Conservation (phyloP, 2,888 invertebrate genomes). For the Yponomeuta cagnagella region DNA sequence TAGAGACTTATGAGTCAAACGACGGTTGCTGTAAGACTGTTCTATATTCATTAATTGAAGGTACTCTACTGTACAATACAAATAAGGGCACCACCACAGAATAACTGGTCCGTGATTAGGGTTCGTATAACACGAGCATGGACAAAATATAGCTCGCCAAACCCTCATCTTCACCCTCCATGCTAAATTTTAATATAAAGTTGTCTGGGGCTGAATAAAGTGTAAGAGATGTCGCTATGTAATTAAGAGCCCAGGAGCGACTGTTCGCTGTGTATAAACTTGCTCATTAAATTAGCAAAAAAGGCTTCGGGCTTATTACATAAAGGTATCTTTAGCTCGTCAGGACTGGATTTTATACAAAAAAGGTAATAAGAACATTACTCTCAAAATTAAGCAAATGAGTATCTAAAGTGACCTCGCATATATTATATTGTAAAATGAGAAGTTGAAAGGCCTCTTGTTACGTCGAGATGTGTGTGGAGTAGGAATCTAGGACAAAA, state of each 20-base stretch:
- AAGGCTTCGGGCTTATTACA: conserved; percentile 4
- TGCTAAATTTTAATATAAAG: conserved; percentile 2
- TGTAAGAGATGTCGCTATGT: neutral
- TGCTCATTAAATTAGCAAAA: conserved; percentile 17
- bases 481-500: neutral
- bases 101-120: conserved; percentile 5
- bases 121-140: neutral
- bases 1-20: too few relatives aligned
- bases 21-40: too few relatives aligned
- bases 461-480: too few relatives aligned
- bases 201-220: conserved; percentile 11
- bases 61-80: too few relatives aligned
- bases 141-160: neutral
- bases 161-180: neutral
- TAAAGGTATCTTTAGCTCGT: neutral
- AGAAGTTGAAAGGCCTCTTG: neutral
- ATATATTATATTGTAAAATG: neutral
- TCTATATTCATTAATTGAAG: too few relatives aligned
- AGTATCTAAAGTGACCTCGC: neutral
- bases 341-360: neutral
- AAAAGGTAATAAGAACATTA: neutral
- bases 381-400: neutral
- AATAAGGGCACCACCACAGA: neutral
- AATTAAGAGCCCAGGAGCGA: neutral
- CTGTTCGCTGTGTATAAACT: conserved; percentile 5